These are phyloP conservation scores for Lithobates sylvaticus DNA, from an alignment of 2,797 vertebrate genomes.

Conservation along the genomic window DNA sequence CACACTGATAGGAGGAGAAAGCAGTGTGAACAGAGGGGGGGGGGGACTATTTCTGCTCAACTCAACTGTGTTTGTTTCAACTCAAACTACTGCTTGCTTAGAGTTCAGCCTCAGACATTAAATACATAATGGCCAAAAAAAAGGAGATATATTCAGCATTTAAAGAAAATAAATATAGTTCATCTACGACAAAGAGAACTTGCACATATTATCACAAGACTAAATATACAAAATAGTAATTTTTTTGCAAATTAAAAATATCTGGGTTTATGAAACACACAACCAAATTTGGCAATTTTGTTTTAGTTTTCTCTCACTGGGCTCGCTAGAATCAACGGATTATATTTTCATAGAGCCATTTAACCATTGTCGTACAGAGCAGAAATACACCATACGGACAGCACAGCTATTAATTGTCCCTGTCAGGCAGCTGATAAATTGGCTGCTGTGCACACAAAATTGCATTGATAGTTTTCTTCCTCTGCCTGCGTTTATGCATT, in stretches of 20 bases:
- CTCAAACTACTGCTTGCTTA: too few relatives aligned
- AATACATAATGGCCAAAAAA: too few relatives aligned
- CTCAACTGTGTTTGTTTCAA: too few relatives aligned
- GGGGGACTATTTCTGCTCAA: too few relatives aligned
- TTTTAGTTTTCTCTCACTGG: not conserved
- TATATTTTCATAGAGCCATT: not conserved
- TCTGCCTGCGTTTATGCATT: constrained; percentile 23
- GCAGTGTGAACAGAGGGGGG: too few relatives aligned
- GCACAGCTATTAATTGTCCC: constrained; percentile 3
- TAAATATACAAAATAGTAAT: too few relatives aligned
- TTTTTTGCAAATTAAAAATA: not conserved
- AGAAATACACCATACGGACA: not conserved
- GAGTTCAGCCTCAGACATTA: too few relatives aligned
- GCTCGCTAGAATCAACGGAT: not conserved
- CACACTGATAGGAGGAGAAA: too few relatives aligned
- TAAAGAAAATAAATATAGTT: too few relatives aligned
- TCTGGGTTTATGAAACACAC: not conserved
- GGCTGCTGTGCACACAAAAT: not conserved
- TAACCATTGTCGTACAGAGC: not conserved
- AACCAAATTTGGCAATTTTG: not conserved
- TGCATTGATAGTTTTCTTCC: constrained; percentile 12
- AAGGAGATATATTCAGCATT: too few relatives aligned
- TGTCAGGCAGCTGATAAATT: constrained; percentile 31
- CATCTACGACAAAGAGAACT: too few relatives aligned
- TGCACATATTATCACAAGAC: too few relatives aligned